Percentiles rank a stretch among this genome's conserved stretches.
Evolutionary conservation across 2,888 invertebrate species (phyloP).

Genomic region (Philhelius pedissequus): DNA sequence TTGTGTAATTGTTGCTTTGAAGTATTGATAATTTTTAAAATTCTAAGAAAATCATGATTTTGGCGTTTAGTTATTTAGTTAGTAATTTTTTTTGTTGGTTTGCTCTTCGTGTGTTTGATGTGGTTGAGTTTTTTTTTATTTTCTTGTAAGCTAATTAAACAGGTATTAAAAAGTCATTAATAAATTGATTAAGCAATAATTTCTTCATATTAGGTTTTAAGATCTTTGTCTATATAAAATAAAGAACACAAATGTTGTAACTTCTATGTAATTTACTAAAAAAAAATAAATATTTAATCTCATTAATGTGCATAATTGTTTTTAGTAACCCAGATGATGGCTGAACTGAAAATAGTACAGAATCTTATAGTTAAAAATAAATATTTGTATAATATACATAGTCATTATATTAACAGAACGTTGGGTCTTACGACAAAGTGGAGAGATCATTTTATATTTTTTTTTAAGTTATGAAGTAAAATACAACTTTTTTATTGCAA

Average conservation of each 20-base stretch:
- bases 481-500: too few relatives aligned
- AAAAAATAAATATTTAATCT: background rate
- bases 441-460: too few relatives aligned
- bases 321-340: background rate
- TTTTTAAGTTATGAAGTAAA: too few relatives aligned
- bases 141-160: conserved; percentile 50
- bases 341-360: background rate
- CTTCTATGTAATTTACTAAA: background rate
- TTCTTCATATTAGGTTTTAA: background rate
- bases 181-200: conserved; percentile 32
- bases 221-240: background rate
- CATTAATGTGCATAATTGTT: background rate
- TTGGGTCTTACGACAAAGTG: too few relatives aligned
- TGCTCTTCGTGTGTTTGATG: conserved; percentile 18
- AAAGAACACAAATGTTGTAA: background rate
- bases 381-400: too few relatives aligned
- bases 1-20: conserved; percentile 29
- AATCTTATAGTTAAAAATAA: background rate
- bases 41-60: conserved; percentile 49
- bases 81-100: conserved; percentile 6
- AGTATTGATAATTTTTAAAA: conserved; percentile 27
- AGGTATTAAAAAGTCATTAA: conserved; percentile 38
- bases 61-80: conserved; percentile 33
- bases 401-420: too few relatives aligned
- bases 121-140: conserved; percentile 4